Percentiles rank a stretch among this genome's conserved stretches.
phyloP scores from a whole-genome alignment of 2,797 vertebrate species.

The Hemitrygon akajei region DNA sequence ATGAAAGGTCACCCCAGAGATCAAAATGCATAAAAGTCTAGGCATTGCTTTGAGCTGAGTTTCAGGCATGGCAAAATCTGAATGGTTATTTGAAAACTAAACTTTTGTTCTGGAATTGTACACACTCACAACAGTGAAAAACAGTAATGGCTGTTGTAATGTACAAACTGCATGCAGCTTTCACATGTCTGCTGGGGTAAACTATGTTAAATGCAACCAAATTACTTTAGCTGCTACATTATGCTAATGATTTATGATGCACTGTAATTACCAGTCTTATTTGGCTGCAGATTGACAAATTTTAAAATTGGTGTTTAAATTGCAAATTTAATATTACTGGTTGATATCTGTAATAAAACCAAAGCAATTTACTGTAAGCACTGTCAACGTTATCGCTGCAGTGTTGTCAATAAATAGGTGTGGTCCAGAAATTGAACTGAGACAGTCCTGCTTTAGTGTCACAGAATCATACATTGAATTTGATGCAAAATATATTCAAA shows the following conservation, averaged over 20 bases:
- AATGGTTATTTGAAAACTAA: neutral
- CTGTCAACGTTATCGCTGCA: neutral
- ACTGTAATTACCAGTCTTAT: neutral
- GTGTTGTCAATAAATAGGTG: neutral
- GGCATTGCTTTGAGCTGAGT: neutral
- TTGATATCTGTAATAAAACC: neutral
- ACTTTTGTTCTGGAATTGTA: neutral
- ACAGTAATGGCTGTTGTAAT: neutral
- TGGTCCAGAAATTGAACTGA: neutral
- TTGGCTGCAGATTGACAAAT: neutral
- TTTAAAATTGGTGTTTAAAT: slow-evolving; percentile 16
- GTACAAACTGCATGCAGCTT: too few relatives aligned
- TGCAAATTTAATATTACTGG: neutral
- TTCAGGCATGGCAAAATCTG: neutral
- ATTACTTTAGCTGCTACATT: neutral
- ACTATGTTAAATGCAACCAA: neutral
- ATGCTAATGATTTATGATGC: neutral
- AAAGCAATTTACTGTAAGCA: neutral
- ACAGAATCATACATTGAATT: too few relatives aligned
- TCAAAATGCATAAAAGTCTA: neutral
- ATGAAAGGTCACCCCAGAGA: neutral
- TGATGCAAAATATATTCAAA: too few relatives aligned
- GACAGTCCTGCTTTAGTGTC: too few relatives aligned
- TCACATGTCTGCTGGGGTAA: neutral
- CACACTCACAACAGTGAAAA: neutral